Conservation (phyloP, 35 echinoderm and acorn worm species). For the Strongylocentrotus purpuratus region DNA sequence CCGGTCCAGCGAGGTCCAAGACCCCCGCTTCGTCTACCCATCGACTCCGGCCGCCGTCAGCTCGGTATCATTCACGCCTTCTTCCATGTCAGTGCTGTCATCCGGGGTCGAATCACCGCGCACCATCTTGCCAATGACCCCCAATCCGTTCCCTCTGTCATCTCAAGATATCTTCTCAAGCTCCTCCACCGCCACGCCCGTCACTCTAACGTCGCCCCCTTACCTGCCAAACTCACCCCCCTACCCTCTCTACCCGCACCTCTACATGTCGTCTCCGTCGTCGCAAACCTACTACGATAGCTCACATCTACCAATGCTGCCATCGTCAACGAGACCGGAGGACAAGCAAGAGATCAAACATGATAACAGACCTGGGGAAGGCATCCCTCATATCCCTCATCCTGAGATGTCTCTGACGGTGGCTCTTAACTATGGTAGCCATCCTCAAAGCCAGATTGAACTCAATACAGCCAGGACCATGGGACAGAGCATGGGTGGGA, state of each 20-base stretch:
- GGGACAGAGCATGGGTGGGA: conserved; percentile 40
- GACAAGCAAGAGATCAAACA: conserved; percentile 53
- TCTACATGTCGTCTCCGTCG: conserved; percentile 89
- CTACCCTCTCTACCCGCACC: conserved; percentile 91
- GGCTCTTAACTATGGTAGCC: conserved; percentile 62
- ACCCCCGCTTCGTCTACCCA: conserved; percentile 82
- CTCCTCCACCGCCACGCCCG: conserved; percentile 63
- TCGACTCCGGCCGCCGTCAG: conserved; percentile 10
- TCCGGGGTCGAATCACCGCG: conserved; percentile 72
- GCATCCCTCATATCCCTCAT: conserved; percentile 62
- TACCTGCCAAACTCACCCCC: conserved; percentile 93
- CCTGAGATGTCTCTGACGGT: conserved; percentile 60
- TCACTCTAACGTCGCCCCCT: conserved; percentile 87
- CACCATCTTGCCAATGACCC: conserved; percentile 66
- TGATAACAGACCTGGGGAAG: conserved; percentile 62
- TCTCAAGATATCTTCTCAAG: conserved; percentile 80
- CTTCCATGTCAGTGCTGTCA: conserved; percentile 77
- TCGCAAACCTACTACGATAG: conserved; percentile 75
- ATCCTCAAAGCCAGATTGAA: conserved; percentile 52
- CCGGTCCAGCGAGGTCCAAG: background rate
- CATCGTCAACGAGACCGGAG: conserved; percentile 56
- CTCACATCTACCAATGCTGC: conserved; percentile 67
- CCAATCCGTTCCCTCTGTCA: conserved; percentile 78
- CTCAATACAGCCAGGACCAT: conserved; percentile 54
- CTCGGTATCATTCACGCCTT: conserved; percentile 59